Evolutionary conservation across 2,797 vertebrate species (phyloP).

Genomic region (Clamator glandarius): DNA sequence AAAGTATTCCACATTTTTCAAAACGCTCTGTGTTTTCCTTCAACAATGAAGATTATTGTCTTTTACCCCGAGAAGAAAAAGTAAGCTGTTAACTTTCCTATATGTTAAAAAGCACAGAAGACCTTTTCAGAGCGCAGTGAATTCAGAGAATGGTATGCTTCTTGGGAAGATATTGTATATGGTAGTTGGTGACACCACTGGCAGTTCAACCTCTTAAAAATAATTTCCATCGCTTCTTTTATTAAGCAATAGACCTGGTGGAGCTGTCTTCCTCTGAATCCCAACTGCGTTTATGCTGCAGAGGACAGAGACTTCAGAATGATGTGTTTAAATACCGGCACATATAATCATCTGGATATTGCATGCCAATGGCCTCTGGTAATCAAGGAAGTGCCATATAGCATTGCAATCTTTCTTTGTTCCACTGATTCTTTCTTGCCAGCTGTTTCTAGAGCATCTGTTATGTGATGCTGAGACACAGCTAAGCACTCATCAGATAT

Average conservation of each 20-base stretch:
- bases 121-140: background rate
- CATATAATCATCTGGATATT: background rate
- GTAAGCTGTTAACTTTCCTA: background rate
- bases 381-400: background rate
- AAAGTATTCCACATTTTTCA: background rate
- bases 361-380: background rate
- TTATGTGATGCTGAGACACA: background rate
- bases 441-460: conserved; percentile 23
- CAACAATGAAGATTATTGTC: background rate
- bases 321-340: background rate
- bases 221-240: background rate
- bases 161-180: background rate
- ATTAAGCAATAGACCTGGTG: background rate
- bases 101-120: background rate
- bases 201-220: background rate
- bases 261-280: background rate
- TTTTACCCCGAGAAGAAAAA: background rate
- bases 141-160: background rate
- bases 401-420: background rate
- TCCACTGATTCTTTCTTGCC: background rate
- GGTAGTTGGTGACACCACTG: background rate
- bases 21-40: background rate
- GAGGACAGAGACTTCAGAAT: background rate
- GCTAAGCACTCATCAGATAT: background rate
- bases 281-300: background rate